Conservation (phyloP, 1,140 invertebrate species). For the Microvelia longipes region DNA sequence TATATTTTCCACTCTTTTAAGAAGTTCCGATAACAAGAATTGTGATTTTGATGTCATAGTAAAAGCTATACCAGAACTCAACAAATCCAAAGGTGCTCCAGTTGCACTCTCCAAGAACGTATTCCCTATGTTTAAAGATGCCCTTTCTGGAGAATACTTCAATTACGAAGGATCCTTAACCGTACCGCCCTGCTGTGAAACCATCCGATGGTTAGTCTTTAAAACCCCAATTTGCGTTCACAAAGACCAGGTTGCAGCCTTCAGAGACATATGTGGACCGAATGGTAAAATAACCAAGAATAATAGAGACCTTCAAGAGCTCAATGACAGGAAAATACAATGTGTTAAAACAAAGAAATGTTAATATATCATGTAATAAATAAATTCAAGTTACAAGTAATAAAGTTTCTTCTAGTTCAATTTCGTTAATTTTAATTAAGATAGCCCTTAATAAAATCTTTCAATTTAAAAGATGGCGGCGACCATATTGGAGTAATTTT, state of each 20-base stretch:
- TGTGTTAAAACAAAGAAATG: no score
- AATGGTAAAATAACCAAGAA: background rate
- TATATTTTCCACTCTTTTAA: background rate
- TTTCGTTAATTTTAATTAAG: no score
- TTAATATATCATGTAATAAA: no score
- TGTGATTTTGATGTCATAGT: background rate
- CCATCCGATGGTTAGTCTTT: conserved; percentile 56
- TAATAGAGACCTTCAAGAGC: background rate
- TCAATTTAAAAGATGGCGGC: no score
- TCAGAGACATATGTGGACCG: background rate
- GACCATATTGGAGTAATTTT: no score
- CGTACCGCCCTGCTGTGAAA: conserved; percentile 53
- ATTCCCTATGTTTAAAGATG: background rate
- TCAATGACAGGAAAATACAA: background rate
- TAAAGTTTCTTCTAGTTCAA: no score
- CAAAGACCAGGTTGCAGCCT: background rate
- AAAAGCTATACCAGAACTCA: background rate
- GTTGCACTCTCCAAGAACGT: background rate
- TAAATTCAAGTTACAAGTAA: no score
- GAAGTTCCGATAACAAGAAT: background rate
- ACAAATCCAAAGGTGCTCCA: background rate
- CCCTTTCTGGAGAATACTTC: conserved; percentile 33
- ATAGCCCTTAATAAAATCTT: no score
- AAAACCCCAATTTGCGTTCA: background rate
- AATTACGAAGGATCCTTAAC: conserved; percentile 58